phyloP scores from a whole-genome alignment of 2,797 vertebrate genomes.

The Acanthiza pusilla region DNA sequence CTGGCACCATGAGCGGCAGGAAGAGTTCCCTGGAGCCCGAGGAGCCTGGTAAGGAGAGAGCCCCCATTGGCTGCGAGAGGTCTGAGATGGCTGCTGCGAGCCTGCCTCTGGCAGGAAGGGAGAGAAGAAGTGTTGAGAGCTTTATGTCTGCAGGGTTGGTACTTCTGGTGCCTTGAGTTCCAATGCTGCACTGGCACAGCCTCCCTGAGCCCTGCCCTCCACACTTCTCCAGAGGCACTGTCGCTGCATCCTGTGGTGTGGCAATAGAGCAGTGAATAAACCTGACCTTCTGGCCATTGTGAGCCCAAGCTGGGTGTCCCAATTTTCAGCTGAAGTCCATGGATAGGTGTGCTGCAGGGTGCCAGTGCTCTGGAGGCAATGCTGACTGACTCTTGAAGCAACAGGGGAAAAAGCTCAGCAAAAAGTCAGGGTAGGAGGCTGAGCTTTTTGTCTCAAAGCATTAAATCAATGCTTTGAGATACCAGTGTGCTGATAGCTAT shows the following conservation, averaged over 20 bases:
- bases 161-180: neutral
- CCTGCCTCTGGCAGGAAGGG: neutral
- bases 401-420: neutral
- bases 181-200: neutral
- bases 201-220: neutral
- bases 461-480: neutral
- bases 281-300: neutral
- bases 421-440: neutral
- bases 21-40: no score
- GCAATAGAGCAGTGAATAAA: neutral
- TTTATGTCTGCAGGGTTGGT: neutral
- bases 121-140: neutral
- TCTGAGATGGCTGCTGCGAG: neutral
- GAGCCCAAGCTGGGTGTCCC: neutral
- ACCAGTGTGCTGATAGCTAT: neutral
- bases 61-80: neutral
- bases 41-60: no score
- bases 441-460: neutral
- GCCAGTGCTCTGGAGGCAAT: neutral
- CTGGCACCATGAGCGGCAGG: no score
- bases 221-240: neutral
- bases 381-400: neutral
- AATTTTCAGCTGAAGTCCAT: neutral
- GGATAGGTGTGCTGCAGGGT: neutral
- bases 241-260: neutral